phyloP scores from a whole-genome alignment of 1,140 invertebrate genomes.

The Thaumetopoea pityocampa region DNA sequence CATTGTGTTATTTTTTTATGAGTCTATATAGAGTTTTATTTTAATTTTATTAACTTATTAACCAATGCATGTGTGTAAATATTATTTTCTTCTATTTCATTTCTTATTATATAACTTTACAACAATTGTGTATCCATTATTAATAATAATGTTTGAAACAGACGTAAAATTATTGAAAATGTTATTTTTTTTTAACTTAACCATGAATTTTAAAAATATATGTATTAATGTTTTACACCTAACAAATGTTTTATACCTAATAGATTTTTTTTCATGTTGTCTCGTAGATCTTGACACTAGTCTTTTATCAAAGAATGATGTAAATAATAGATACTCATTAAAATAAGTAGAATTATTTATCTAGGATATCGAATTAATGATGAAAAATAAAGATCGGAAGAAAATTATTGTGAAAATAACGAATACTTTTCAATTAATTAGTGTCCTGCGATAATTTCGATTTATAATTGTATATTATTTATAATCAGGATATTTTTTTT shows the following conservation, averaged over 20 bases:
- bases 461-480: background rate
- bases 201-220: conserved; percentile 14
- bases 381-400: conserved; percentile 49
- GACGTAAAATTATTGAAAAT: too few species aligned
- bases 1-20: background rate
- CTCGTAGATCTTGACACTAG: conserved; percentile 29
- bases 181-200: too few species aligned
- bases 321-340: conserved; percentile 70
- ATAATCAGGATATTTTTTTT: background rate
- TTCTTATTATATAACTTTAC: too few species aligned
- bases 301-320: conserved; percentile 63
- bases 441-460: conserved; percentile 12
- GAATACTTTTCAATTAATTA: conserved; percentile 20
- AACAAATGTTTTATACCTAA: conserved; percentile 6
- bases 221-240: conserved; percentile 16
- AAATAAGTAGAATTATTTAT: conserved; percentile 69
- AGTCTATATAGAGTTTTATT: background rate
- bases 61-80: too few species aligned
- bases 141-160: too few species aligned
- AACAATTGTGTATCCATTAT: too few species aligned
- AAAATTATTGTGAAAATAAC: conserved; percentile 37
- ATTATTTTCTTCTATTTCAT: too few species aligned
- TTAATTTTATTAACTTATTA: too few species aligned
- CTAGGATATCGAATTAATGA: conserved; percentile 51
- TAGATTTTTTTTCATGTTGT: conserved; percentile 13